phyloP scores from a whole-genome alignment of 2,113 vertebrate genomes.

The Mohoua ochrocephala region DNA sequence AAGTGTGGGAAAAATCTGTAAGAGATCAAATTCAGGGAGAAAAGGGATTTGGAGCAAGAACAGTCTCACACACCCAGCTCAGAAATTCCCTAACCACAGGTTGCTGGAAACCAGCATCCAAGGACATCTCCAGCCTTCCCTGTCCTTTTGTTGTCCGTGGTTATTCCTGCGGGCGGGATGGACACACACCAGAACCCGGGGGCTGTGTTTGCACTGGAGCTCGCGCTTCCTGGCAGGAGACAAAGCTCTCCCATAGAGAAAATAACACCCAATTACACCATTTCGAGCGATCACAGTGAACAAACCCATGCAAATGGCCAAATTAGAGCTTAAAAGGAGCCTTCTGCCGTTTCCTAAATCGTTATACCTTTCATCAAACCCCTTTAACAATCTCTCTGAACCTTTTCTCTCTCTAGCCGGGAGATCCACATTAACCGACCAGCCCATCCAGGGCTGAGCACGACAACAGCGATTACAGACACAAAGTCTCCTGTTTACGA shows the following conservation, averaged over 20 bases:
- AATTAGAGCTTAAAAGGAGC: constrained; percentile 46
- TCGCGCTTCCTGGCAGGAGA: not conserved
- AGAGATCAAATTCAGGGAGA: not conserved
- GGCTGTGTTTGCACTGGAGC: not conserved
- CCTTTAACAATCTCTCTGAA: constrained; percentile 10
- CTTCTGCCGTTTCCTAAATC: constrained; percentile 39
- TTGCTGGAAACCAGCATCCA: not conserved
- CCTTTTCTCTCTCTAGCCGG: not conserved
- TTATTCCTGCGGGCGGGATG: not conserved
- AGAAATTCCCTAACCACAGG: not conserved
- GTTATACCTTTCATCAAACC: constrained; percentile 38
- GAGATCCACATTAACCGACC: constrained; percentile 7
- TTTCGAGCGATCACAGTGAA: constrained; percentile 1
- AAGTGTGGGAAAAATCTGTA: not conserved
- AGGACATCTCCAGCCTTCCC: not conserved
- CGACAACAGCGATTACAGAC: not conserved
- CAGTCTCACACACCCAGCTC: not conserved
- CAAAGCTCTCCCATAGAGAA: not conserved
- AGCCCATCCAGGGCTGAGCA: not conserved
- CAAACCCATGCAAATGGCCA: constrained; percentile 48
- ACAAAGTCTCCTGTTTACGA: not conserved
- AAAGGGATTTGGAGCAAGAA: not conserved
- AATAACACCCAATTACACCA: constrained; percentile 41
- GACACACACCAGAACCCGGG: not conserved
- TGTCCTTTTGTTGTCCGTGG: not conserved